These are phyloP conservation scores for Pterocles orientalis DNA, from an alignment of 2,113 vertebrate genomes.

Conservation along the genomic window DNA sequence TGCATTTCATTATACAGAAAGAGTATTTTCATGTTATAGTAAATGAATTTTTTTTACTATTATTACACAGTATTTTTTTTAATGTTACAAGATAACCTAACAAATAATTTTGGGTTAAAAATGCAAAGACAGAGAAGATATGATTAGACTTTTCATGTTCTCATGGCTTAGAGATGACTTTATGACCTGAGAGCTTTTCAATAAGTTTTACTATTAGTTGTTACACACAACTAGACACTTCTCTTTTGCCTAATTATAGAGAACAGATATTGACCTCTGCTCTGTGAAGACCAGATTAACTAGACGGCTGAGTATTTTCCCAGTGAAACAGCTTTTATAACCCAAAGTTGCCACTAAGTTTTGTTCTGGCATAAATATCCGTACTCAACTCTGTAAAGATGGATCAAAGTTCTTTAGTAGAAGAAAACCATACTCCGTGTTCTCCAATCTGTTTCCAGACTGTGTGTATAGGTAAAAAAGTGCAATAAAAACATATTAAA, in stretches of 20 bases:
- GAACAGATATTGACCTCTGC: slow-evolving; percentile 14
- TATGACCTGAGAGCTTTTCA: neutral
- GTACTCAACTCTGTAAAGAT: neutral
- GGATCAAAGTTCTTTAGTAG: neutral
- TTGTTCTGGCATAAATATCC: slow-evolving; percentile 3
- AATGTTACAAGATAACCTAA: neutral
- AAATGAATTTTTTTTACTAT: neutral
- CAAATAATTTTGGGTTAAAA: neutral
- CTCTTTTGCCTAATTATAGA: slow-evolving; percentile 2
- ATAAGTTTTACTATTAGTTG: neutral
- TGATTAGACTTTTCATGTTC: neutral
- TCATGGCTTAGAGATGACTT: neutral
- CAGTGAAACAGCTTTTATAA: neutral
- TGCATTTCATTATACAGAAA: slow-evolving; percentile 35
- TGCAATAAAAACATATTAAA: neutral
- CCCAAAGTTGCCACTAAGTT: neutral
- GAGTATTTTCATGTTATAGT: neutral
- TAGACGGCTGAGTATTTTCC: neutral
- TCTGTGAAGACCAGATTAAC: neutral
- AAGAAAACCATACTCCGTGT: neutral
- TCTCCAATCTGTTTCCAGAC: neutral
- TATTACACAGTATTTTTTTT: neutral
- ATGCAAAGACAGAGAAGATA: neutral
- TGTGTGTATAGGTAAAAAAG: neutral
- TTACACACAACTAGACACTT: neutral